Evolutionary conservation across 2,113 vertebrate genomes (phyloP), one percentile per base, ranked within the genome.

Genomic region (Hippocampus abdominalis): DNA sequence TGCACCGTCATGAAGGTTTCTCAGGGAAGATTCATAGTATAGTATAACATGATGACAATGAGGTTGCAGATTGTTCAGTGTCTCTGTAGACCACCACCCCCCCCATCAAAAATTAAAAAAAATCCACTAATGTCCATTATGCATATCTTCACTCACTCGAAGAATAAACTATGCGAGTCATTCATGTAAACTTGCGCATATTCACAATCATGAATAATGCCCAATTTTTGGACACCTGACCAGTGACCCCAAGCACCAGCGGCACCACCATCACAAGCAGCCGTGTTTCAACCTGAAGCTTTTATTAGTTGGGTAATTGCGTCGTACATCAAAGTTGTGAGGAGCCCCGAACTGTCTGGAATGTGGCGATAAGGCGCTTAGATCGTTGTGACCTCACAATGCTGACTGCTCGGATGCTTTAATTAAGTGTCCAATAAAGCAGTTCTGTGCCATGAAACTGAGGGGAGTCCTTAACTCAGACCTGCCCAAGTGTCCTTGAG

Each of bases 241-340:
- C 29, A 49, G 10, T 32, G 56, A 18, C 21, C 40, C 21, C 25
- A 51, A 56, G 23, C 51, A 49, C 11, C 66, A 23, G 51, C 71
- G 54, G 80, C 36, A 21, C 16, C n/a, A 48, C 64, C 79, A 65
- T 68, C 71, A 39, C 80, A 62, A 44, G 71, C 66, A 68, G 63
- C 72, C 29, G 76, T 81, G 87, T 88, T 87, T 85, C 77, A 40
- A 84, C 81, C 81, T 85, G 85, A 86, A 74, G 85, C 81, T 85
- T 86, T 91, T 89, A 91, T 91, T 92, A 89, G 86, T 82, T 85
- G 72, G 70, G 87, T 91, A 92, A 92, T 92, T 91, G 88, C 88
- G 63, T 91, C 90, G 78, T 92, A 90, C 84, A 91, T 92, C 90
- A 92, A 83, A 83, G 79, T 82, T 82, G 84, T 71, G 84, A 81